Evolutionary conservation across 2,888 invertebrate species (phyloP).

Genomic region (Eupelmus urozonus): DNA sequence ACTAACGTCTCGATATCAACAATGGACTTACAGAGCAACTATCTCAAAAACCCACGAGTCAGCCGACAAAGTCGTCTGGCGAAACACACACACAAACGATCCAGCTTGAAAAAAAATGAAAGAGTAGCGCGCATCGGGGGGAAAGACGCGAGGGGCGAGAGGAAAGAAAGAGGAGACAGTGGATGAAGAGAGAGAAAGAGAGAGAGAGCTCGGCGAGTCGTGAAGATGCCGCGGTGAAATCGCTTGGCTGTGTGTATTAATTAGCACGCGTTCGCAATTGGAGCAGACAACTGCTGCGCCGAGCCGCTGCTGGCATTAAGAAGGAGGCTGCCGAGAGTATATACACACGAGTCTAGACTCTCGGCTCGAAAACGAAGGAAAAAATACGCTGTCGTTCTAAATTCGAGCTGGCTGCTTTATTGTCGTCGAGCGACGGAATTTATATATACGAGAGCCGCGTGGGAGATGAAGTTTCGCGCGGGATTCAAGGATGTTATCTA

Average conservation of each 20-base stretch:
- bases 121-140: neutral
- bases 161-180: slow-evolving; percentile 23
- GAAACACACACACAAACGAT: too few species aligned
- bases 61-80: too few species aligned
- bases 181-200: slow-evolving; percentile 13
- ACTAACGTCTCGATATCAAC: slow-evolving; percentile 30
- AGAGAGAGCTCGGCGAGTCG: slow-evolving; percentile 43
- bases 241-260: slow-evolving; percentile 62
- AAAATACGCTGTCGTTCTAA: slow-evolving; percentile 18
- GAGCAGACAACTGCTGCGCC: slow-evolving; percentile 61
- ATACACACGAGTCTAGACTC: neutral
- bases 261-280: slow-evolving; percentile 72
- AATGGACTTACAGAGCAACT: slow-evolving; percentile 10
- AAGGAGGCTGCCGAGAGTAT: neutral
- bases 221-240: slow-evolving; percentile 60
- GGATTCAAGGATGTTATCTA: neutral
- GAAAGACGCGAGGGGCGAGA: neutral
- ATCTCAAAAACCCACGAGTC: too few species aligned
- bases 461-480: neutral
- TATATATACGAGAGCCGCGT: slow-evolving; percentile 6
- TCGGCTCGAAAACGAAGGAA: slow-evolving; percentile 3
- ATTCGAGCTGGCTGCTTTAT: too few species aligned
- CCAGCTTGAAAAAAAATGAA: slow-evolving; percentile 1
- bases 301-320: neutral
- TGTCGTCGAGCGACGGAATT: neutral